Evolutionary conservation across 2,797 vertebrate genomes (phyloP), one percentile per base, ranked within the genome.

Genomic region (Chloroceryle amazona): DNA sequence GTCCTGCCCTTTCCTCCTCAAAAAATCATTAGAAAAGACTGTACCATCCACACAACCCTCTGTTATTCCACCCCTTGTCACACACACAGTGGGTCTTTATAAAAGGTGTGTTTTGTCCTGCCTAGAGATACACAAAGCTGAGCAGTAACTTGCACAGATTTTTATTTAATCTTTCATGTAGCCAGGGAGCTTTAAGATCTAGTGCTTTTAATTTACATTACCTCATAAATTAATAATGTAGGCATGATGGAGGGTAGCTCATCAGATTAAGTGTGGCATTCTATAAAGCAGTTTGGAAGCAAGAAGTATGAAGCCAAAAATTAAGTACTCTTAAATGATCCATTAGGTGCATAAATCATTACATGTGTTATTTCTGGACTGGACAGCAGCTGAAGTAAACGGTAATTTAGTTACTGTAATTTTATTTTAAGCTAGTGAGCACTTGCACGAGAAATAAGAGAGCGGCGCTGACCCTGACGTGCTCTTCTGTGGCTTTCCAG

Each of bases 201-300:
- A 60, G 80, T 46, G 78, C 93, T 96, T 97, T 98, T 97, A 91
- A 97, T 98, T 98, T 96, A 88, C 46, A 65, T 91, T 95, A 87
- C 57, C 67, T 83, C 81, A 88, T 95, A 95, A 97, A 97, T 97
- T 91, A 96, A 97, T 98, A 96, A 98, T 41, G 44, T 67, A 93
- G 60, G 68, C 55, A 90, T 29, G 89, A 96, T 4, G 4, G 83
- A 97, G 71, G 68, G 84, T 58, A 93, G 81, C 82, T 96, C 93
- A 96, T 92, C 96, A 95, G 89, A 93, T 35, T 37, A 86, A 96
- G 81, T 84, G 91, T 41, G 63, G 87, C 76, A 84, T 90, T 92
- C 96, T 82, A 89, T 57, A 90, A 90, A 84, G 66, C 23, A 60
- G 66, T 90, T 94, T 73, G 66, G 88, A 97, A 92, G 71, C 55